Evolutionary conservation across 2,888 invertebrate genomes (phyloP).

Genomic region (Cheilosia variabilis): DNA sequence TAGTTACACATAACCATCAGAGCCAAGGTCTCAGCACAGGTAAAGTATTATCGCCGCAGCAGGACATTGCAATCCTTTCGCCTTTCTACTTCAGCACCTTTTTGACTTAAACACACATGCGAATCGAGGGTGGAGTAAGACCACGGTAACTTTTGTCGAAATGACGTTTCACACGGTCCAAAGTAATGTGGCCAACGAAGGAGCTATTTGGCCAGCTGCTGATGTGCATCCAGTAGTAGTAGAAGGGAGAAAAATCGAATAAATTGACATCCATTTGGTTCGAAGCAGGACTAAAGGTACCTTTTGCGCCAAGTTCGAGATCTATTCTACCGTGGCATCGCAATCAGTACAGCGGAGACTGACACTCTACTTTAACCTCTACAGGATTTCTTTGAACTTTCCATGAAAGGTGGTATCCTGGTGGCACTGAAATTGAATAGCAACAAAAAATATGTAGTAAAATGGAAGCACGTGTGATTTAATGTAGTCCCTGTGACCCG

Average conservation of each 20-base stretch:
- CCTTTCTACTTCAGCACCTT: slow-evolving; percentile 40
- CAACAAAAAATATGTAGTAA: background rate
- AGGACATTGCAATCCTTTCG: slow-evolving; percentile 31
- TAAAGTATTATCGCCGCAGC: slow-evolving; percentile 16
- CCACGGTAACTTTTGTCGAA: slow-evolving; percentile 7
- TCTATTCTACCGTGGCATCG: slow-evolving; percentile 34
- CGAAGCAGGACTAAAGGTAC: background rate
- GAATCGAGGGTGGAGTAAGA: slow-evolving; percentile 15
- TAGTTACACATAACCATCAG: slow-evolving; percentile 19
- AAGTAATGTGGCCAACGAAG: slow-evolving; percentile 50
- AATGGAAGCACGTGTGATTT: slow-evolving; percentile 61
- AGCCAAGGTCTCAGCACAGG: slow-evolving; percentile 4
- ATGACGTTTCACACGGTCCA: slow-evolving; percentile 19
- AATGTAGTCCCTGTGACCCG: slow-evolving; percentile 41
- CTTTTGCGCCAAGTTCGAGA: slow-evolving; percentile 23
- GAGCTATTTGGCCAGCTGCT: slow-evolving; percentile 30
- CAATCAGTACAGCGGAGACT: slow-evolving; percentile 33
- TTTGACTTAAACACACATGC: slow-evolving; percentile 67
- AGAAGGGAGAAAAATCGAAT: slow-evolving; percentile 13
- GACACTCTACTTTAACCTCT: slow-evolving; percentile 25
- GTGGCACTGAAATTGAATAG: slow-evolving; percentile 12
- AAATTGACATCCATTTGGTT: slow-evolving; percentile 30
- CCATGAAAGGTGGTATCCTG: slow-evolving; percentile 25
- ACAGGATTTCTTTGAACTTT: slow-evolving; percentile 51
- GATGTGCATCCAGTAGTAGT: slow-evolving; percentile 12